Conservation (phyloP, 2,113 vertebrate genomes). For the Alosa alosa region DNA sequence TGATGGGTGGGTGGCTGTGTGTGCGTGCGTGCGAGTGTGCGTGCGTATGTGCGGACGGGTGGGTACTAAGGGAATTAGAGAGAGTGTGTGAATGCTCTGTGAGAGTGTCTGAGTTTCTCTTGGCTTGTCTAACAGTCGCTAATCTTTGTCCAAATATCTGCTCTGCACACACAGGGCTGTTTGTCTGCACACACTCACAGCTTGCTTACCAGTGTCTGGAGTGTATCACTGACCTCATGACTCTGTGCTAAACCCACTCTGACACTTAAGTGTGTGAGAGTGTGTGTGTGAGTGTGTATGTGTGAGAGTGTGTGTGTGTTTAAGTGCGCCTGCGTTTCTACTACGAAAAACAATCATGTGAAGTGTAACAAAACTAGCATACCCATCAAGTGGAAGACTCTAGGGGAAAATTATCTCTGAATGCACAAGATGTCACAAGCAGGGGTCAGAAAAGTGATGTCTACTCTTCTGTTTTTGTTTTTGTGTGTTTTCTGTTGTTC, state of each 20-base stretch:
- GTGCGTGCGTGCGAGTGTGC: constrained; percentile 9
- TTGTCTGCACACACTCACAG: constrained; percentile 65
- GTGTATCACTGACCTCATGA: constrained; percentile 70
- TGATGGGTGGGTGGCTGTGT: constrained; percentile 20
- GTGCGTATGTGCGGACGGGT: constrained; percentile 31
- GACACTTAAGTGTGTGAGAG: constrained; percentile 34
- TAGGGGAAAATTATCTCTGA: too few species aligned
- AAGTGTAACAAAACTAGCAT: neutral
- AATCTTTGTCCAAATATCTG: constrained; percentile 79
- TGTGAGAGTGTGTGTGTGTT: constrained; percentile 18
- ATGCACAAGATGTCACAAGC: too few species aligned
- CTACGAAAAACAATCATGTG: neutral
- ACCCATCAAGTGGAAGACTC: neutral
- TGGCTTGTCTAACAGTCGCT: constrained; percentile 67
- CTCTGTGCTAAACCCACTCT: constrained; percentile 49
- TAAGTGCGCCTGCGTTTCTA: neutral
- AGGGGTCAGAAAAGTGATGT: neutral
- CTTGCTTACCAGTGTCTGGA: constrained; percentile 66
- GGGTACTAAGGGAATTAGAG: constrained; percentile 35
- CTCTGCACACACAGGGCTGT: constrained; percentile 71
- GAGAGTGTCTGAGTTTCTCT: constrained; percentile 67
- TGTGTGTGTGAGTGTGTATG: constrained; percentile 36
- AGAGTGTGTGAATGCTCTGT: constrained; percentile 66
- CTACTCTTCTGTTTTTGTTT: neutral
- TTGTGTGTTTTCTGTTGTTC: too few species aligned